phyloP scores from a whole-genome alignment of 2,797 vertebrate species.

The Tinamus major region DNA sequence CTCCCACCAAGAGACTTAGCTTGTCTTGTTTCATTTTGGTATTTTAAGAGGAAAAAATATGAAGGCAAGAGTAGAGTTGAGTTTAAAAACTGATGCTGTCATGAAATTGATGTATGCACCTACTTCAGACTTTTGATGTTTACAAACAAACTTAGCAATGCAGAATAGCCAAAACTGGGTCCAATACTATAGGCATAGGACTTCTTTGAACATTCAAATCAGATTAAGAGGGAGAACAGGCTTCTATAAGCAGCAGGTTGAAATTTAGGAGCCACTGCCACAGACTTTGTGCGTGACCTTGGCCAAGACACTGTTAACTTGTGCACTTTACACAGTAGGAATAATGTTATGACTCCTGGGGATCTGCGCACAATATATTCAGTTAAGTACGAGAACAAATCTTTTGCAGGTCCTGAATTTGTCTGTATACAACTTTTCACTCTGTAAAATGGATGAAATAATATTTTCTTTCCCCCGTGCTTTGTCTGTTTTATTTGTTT shows the following conservation, averaged over 20 bases:
- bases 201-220: neutral
- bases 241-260: neutral
- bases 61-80: neutral
- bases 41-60: neutral
- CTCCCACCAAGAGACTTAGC: neutral
- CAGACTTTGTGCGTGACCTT: neutral
- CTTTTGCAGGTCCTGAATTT: constrained; percentile 5
- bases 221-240: neutral
- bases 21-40: neutral
- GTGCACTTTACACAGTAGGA: neutral
- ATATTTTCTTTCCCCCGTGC: neutral
- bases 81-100: neutral
- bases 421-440: neutral
- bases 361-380: neutral
- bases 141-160: neutral
- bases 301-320: neutral
- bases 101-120: constrained; percentile 6
- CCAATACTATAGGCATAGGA: neutral
- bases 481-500: constrained; percentile 25
- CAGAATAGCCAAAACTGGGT: neutral
- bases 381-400: neutral
- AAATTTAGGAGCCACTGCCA: neutral
- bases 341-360: neutral
- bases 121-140: neutral
- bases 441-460: neutral